Evolutionary conservation across 2,113 vertebrate species (phyloP).

Genomic region (Chionodraco myersi): DNA sequence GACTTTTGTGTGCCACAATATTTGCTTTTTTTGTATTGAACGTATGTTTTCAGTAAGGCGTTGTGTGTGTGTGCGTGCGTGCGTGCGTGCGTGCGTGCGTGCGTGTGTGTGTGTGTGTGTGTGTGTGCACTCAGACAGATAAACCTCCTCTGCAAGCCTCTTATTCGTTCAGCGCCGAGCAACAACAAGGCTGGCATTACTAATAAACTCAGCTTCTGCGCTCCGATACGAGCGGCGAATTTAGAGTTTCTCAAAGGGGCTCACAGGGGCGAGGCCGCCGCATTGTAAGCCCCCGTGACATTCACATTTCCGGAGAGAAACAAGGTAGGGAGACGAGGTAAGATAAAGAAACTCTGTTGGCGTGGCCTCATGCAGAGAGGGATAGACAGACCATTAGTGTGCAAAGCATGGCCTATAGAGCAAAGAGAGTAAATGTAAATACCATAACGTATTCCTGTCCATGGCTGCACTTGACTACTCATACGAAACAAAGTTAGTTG

Average conservation of each 20-base stretch:
- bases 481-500: background rate
- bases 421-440: background rate
- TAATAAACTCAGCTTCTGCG: conserved; percentile 65
- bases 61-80: background rate
- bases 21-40: conserved; percentile 51
- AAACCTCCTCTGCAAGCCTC: conserved; percentile 67
- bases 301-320: conserved; percentile 19
- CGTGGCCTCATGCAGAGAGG: background rate
- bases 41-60: background rate
- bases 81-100: conserved; percentile 28
- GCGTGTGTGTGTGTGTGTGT: conserved; percentile 39
- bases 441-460: background rate
- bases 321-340: background rate
- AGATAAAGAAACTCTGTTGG: conserved; percentile 6
- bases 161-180: conserved; percentile 64
- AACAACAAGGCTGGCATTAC: conserved; percentile 73
- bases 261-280: background rate
- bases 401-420: background rate
- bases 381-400: conserved; percentile 4
- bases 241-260: conserved; percentile 50
- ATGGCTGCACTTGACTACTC: background rate
- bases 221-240: conserved; percentile 54
- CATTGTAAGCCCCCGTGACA: conserved; percentile 31
- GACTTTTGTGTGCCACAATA: conserved; percentile 25
- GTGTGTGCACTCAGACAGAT: conserved; percentile 64